Percentiles rank a stretch among this genome's conserved stretches.
Conservation (phyloP, 2,797 vertebrate genomes). For the Zonotrichia albicollis region DNA sequence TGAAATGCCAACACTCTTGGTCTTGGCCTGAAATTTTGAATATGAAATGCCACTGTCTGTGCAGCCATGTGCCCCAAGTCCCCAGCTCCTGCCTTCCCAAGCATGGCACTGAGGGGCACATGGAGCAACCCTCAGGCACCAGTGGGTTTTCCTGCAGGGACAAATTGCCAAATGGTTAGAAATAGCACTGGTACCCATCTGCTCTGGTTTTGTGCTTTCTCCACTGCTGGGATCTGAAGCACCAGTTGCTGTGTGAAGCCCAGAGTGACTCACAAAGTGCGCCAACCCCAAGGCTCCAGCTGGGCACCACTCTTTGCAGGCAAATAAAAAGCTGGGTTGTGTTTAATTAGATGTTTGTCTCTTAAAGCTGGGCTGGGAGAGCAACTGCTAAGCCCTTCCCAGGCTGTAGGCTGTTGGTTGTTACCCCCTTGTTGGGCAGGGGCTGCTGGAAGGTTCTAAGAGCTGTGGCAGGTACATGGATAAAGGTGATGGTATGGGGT, state of each 20-base stretch:
- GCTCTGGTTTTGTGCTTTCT: background rate
- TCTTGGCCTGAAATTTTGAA: background rate
- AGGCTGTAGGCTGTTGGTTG: rapidly evolving
- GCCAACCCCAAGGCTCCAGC: background rate
- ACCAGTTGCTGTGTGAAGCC: background rate
- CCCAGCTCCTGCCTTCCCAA: background rate
- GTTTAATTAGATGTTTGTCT: background rate
- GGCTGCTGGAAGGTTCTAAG: background rate
- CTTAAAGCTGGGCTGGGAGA: background rate
- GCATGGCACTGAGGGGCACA: background rate
- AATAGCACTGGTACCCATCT: background rate
- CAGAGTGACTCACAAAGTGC: background rate
- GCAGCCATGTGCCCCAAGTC: rapidly evolving
- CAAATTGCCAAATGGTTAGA: background rate
- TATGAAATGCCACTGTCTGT: rapidly evolving
- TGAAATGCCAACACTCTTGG: background rate
- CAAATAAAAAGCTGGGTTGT: background rate
- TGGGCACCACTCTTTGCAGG: background rate
- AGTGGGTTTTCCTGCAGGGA: background rate
- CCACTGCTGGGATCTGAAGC: background rate
- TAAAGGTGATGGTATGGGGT: background rate
- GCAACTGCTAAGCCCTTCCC: background rate
- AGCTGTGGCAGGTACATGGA: background rate
- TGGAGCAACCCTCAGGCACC: rapidly evolving
- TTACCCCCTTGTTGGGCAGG: background rate